These are phyloP conservation scores for Dioctria rufipes DNA, from an alignment of 2,888 invertebrate species.

Conservation along the genomic window DNA sequence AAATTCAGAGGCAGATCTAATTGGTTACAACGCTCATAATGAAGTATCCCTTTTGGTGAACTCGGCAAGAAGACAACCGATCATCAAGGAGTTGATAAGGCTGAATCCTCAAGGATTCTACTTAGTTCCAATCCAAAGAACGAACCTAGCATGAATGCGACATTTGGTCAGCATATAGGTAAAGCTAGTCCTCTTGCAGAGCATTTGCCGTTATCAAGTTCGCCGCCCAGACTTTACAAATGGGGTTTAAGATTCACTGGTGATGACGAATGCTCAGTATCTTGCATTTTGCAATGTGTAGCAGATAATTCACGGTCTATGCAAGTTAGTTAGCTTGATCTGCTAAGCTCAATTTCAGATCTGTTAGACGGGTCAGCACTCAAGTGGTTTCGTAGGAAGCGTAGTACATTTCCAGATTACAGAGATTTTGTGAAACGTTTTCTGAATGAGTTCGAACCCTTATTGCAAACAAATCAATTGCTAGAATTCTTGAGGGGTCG, in stretches of 20 bases:
- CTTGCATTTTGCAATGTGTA: neutral
- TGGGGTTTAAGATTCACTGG: conserved; percentile 2
- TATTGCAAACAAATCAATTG: neutral
- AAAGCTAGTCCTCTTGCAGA: too few species aligned
- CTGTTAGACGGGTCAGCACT: neutral
- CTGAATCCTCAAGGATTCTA: too few species aligned
- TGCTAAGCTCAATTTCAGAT: neutral
- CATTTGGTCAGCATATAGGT: too few species aligned
- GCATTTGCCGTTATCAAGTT: neutral
- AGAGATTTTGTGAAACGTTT: neutral
- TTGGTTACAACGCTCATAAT: too few species aligned
- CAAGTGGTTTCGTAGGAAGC: neutral
- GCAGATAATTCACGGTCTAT: neutral
- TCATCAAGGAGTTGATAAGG: too few species aligned
- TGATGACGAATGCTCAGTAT: neutral
- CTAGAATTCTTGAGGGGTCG: neutral
- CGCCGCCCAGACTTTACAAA: neutral
- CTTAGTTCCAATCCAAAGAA: too few species aligned
- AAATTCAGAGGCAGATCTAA: too few species aligned
- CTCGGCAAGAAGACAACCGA: too few species aligned
- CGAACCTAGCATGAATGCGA: too few species aligned
- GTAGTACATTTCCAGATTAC: neutral
- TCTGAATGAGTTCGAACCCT: neutral
- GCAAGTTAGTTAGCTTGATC: neutral
- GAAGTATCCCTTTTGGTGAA: too few species aligned